Evolutionary conservation across 2,888 invertebrate genomes (phyloP).

Genomic region (Calliscelio sp.): DNA sequence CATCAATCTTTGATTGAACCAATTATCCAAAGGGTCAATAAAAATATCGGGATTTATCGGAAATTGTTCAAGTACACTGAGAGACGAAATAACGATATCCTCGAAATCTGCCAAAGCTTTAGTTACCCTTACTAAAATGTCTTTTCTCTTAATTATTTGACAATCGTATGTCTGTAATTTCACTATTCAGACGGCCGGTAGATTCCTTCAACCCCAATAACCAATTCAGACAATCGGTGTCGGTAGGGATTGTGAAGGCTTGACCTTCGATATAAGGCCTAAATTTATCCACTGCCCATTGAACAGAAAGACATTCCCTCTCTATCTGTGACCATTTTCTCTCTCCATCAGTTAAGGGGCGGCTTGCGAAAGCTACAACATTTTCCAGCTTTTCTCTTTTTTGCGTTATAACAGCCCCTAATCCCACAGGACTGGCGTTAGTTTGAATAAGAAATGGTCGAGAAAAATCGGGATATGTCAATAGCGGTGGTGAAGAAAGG

Average conservation of each 20-base stretch:
- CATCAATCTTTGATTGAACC: too few relatives aligned
- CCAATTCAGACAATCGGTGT: conserved; percentile 83
- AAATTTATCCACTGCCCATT: conserved; percentile 82
- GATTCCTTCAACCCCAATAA: conserved; percentile 79
- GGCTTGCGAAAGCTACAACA: conserved; percentile 61
- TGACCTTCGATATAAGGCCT: conserved; percentile 83
- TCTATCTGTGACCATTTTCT: conserved; percentile 76
- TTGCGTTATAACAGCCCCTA: conserved; percentile 74
- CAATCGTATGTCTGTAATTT: conserved; percentile 78
- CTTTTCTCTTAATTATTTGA: conserved; percentile 63
- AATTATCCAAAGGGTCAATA: too few relatives aligned
- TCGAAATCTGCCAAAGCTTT: too few relatives aligned
- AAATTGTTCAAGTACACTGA: too few relatives aligned
- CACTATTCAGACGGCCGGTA: conserved; percentile 80
- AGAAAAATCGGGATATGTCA: neutral
- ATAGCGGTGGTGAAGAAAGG: neutral
- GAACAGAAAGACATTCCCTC: conserved; percentile 73
- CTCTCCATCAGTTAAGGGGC: conserved; percentile 77
- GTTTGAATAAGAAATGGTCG: conserved; percentile 2
- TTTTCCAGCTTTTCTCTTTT: conserved; percentile 19
- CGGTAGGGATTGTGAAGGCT: conserved; percentile 82
- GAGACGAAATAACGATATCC: too few relatives aligned
- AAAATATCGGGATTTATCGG: too few relatives aligned
- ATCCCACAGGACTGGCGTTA: conserved; percentile 6
- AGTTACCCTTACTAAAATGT: neutral